Percentiles rank a stretch among this genome's conserved stretches.
phyloP scores from a whole-genome alignment of 2,113 vertebrate genomes.

The Apistogramma diplotaenia region DNA sequence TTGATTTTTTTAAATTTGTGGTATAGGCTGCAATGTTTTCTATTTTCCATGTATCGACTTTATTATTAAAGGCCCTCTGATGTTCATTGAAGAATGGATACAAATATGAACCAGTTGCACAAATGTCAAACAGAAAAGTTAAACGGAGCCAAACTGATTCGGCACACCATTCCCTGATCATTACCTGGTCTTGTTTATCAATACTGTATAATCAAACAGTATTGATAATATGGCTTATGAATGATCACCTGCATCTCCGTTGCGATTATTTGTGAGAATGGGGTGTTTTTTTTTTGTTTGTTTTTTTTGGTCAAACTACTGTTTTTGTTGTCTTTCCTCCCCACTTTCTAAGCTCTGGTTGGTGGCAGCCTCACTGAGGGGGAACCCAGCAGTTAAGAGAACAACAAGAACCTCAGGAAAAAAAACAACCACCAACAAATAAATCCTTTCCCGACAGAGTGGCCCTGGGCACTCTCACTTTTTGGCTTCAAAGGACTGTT shows the following conservation, averaged over 20 bases:
- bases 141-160: neutral
- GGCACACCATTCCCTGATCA: neutral
- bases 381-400: slow-evolving; percentile 40
- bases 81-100: neutral
- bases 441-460: slow-evolving; percentile 35
- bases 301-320: slow-evolving; percentile 32
- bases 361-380: slow-evolving; percentile 42
- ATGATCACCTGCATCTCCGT: neutral
- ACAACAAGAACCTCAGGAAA: slow-evolving; percentile 62
- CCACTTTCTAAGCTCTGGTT: slow-evolving; percentile 39
- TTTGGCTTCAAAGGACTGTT: slow-evolving; percentile 72
- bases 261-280: slow-evolving; percentile 30
- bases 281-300: slow-evolving; percentile 8
- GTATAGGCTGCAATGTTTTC: slow-evolving; percentile 36
- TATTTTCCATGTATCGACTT: slow-evolving; percentile 10
- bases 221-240: neutral
- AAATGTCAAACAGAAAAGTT: neutral
- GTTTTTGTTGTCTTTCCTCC: slow-evolving; percentile 15
- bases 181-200: neutral
- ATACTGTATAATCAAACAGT: neutral
- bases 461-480: slow-evolving; percentile 30
- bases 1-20: slow-evolving; percentile 45
- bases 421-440: slow-evolving; percentile 28
- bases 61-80: slow-evolving; percentile 22
- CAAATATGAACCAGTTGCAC: neutral